Evolutionary conservation across 2,888 invertebrate genomes (phyloP).

Genomic region (Stenoptilia bipunctidactyla): DNA sequence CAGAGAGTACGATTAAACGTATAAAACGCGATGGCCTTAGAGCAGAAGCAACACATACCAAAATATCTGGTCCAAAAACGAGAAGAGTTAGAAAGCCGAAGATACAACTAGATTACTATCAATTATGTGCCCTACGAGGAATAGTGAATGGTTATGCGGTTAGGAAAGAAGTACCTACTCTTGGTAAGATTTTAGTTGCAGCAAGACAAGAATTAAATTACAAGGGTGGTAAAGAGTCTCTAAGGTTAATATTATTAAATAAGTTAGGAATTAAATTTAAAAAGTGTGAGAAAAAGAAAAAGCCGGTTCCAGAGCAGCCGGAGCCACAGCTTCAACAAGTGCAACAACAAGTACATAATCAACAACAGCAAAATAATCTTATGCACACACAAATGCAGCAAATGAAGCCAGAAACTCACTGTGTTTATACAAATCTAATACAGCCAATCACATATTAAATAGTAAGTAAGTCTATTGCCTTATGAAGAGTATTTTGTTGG

Average conservation of each 20-base stretch:
- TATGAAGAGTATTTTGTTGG: too few species aligned
- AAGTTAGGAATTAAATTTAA: constrained; percentile 62
- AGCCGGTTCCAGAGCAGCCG: constrained; percentile 40
- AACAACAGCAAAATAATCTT: constrained; percentile 10
- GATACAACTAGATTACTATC: constrained; percentile 57
- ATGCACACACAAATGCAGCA: constrained; percentile 21
- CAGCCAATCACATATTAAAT: constrained; percentile 53
- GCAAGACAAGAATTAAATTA: constrained; percentile 56
- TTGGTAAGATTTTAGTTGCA: constrained; percentile 53
- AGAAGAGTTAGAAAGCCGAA: constrained; percentile 57
- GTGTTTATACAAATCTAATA: constrained; percentile 50
- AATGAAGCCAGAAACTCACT: constrained; percentile 51
- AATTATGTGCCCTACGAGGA: constrained; percentile 48
- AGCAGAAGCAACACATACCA: constrained; percentile 54
- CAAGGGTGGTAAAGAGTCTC: constrained; percentile 52
- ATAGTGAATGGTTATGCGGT: constrained; percentile 54
- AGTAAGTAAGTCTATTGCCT: constrained; percentile 5
- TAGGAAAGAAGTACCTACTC: constrained; percentile 54
- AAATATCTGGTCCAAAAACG: constrained; percentile 58
- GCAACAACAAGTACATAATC: not conserved
- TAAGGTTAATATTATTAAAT: constrained; percentile 53
- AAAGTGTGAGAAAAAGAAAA: constrained; percentile 60
- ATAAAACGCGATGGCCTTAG: constrained; percentile 54
- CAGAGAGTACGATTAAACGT: constrained; percentile 57
- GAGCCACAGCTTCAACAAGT: constrained; percentile 19